Conservation (phyloP, 1,140 invertebrate genomes). For the Drosophila oshimai region DNA sequence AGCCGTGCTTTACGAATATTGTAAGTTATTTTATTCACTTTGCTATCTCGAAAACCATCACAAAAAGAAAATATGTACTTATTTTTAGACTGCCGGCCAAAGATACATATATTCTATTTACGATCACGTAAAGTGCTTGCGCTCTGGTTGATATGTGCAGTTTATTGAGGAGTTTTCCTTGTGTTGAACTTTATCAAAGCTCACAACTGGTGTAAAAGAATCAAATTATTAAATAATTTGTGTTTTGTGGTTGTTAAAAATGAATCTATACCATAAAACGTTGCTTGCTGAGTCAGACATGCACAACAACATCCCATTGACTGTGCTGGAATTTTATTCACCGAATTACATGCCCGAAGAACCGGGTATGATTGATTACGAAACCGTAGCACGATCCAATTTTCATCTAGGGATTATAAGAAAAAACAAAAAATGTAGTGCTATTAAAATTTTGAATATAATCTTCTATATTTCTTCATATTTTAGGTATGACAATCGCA, state of each 20-base stretch:
- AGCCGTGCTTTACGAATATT: neutral
- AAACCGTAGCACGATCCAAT: neutral
- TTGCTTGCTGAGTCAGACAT: slow-evolving; percentile 22
- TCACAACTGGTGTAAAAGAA: neutral
- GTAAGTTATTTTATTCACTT: neutral
- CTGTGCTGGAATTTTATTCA: slow-evolving; percentile 72
- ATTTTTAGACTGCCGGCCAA: slow-evolving; percentile 25
- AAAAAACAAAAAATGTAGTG: too few relatives aligned
- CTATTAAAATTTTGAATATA: neutral
- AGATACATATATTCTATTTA: slow-evolving; percentile 41
- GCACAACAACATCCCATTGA: slow-evolving; percentile 71
- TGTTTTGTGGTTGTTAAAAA: slow-evolving; percentile 1
- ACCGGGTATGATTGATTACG: slow-evolving; percentile 24
- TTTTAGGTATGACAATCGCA: slow-evolving; percentile 25
- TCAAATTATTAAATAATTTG: neutral
- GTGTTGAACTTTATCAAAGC: neutral
- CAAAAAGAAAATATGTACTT: slow-evolving; percentile 1
- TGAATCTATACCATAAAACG: slow-evolving; percentile 22
- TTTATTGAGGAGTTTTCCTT: slow-evolving; percentile 16
- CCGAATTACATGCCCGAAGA: neutral
- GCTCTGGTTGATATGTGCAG: slow-evolving; percentile 3
- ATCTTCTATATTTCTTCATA: neutral
- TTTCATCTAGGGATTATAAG: too few relatives aligned
- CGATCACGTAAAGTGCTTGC: slow-evolving; percentile 12
- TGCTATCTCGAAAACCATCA: neutral